phyloP scores from a whole-genome alignment of 2,797 vertebrate species.

The Uromys caudimaculatus region DNA sequence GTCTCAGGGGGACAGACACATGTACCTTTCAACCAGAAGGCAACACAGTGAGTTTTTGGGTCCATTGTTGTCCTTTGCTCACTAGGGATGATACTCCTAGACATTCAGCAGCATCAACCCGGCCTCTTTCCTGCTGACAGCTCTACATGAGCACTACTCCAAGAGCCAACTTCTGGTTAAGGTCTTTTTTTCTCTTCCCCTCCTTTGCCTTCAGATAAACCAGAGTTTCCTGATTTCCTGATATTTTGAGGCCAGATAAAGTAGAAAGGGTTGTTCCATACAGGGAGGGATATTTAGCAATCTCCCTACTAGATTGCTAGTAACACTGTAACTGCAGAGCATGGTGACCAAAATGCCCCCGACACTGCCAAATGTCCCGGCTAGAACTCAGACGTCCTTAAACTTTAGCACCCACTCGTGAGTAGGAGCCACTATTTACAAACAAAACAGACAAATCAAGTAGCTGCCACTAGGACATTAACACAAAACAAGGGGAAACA shows the following conservation, averaged over 20 bases:
- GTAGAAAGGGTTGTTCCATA: not conserved
- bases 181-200: constrained; percentile 53
- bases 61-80: constrained; percentile 76
- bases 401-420: not conserved
- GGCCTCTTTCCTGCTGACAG: constrained; percentile 92
- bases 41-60: not conserved
- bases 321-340: not conserved
- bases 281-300: not conserved
- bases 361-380: not conserved
- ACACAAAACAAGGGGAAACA: not conserved
- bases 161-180: constrained; percentile 90
- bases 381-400: too few species aligned
- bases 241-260: not conserved
- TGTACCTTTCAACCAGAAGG: not conserved
- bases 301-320: not conserved
- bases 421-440: not conserved
- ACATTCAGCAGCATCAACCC: constrained; percentile 89
- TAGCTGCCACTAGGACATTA: not conserved
- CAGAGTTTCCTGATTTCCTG: not conserved
- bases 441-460: not conserved
- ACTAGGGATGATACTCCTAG: constrained; percentile 91
- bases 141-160: constrained; percentile 90
- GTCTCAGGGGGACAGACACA: not conserved
- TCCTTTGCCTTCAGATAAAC: not conserved
- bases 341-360: not conserved